Conservation (phyloP, 2,113 vertebrate species). For the Aramus guarauna region DNA sequence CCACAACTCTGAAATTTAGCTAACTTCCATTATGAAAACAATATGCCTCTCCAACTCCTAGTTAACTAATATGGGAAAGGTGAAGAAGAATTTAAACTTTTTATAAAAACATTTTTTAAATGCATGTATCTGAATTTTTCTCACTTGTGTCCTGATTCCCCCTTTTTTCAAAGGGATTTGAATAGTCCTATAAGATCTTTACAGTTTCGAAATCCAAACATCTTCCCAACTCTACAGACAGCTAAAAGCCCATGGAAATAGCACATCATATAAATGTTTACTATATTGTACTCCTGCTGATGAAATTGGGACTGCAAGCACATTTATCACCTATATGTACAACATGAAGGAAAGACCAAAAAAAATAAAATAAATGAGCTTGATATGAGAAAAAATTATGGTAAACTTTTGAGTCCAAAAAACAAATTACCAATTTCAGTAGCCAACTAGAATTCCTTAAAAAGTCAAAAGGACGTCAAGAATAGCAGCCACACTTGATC, state of each 20-base stretch:
- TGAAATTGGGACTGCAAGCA: background rate
- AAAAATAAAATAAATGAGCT: background rate
- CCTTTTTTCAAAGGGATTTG: background rate
- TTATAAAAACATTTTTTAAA: background rate
- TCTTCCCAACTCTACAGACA: background rate
- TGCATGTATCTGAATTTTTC: background rate
- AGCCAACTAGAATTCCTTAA: background rate
- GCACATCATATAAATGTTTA: background rate
- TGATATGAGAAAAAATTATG: background rate
- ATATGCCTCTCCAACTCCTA: background rate
- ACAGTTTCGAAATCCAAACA: background rate
- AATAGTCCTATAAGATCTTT: background rate
- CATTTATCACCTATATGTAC: background rate
- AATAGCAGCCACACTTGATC: background rate
- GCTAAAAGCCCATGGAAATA: background rate
- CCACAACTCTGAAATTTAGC: background rate
- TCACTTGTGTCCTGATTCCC: background rate
- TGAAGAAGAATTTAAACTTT: background rate
- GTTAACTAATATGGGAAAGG: background rate
- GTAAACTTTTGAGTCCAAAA: background rate
- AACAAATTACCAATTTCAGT: background rate
- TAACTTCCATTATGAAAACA: background rate
- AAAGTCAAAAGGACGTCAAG: background rate
- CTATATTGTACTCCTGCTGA: background rate
- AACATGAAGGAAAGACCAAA: background rate